A percentile compares a stretch with the other conserved stretches of the same genome.
These are phyloP conservation scores for Odontesthes bonariensis DNA, from an alignment of 2,113 vertebrate genomes.

Conservation along the genomic window DNA sequence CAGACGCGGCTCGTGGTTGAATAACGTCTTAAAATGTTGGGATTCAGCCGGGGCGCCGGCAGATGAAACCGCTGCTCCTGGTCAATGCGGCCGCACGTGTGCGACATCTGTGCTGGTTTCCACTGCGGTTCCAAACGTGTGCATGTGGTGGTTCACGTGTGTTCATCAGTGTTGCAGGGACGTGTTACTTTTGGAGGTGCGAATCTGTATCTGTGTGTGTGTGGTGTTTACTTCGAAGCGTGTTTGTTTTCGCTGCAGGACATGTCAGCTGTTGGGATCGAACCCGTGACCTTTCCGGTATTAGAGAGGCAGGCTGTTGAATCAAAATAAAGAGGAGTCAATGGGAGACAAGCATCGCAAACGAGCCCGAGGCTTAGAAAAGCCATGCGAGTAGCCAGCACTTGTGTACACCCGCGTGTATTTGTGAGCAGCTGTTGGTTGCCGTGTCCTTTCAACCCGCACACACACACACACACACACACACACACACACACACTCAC, in stretches of 20 bases:
- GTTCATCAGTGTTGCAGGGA: too few species aligned
- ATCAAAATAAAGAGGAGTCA: conserved; percentile 36
- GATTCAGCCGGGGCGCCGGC: conserved; percentile 28
- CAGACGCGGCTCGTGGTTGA: conserved; percentile 17
- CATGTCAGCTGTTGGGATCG: conserved; percentile 35
- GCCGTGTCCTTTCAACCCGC: conserved; percentile 56
- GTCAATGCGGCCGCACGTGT: neutral
- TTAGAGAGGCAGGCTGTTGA: conserved; percentile 13
- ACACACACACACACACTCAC: conserved; percentile 20
- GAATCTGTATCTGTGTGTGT: conserved; percentile 11
- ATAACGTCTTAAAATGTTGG: conserved; percentile 25
- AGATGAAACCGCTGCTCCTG: conserved; percentile 24
- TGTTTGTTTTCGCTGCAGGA: conserved; percentile 1
- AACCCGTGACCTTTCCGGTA: conserved; percentile 46
- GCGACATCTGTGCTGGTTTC: conserved; percentile 45
- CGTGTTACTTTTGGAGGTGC: too few species aligned
- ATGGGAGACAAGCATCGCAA: conserved; percentile 3
- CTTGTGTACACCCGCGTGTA: neutral
- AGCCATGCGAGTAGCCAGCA: neutral
- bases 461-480: conserved; percentile 15
- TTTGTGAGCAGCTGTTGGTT: conserved; percentile 70
- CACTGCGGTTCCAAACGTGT: neutral
- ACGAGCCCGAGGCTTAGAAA: conserved; percentile 13
- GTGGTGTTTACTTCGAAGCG: neutral
- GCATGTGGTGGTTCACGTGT: too few species aligned